A percentile compares a stretch with the other conserved stretches of the same genome.
These are phyloP conservation scores for Exocentrus adspersus DNA, from an alignment of 2,888 invertebrate genomes.

Conservation along the genomic window DNA sequence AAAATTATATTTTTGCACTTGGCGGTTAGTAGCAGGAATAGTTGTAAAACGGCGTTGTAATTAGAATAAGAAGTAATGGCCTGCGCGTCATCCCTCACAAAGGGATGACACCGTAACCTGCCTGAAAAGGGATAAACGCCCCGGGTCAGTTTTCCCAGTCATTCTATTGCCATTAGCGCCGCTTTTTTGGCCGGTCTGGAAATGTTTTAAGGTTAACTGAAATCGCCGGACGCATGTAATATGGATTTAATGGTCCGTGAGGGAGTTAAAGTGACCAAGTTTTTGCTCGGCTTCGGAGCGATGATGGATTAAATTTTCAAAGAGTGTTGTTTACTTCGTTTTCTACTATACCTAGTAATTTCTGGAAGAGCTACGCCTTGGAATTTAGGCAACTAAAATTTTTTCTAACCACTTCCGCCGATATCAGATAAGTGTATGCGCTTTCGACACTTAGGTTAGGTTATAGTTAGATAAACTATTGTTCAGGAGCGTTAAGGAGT, in stretches of 20 bases:
- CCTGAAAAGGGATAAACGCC: slow-evolving; percentile 4
- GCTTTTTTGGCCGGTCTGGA: neutral
- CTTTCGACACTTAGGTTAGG: no score
- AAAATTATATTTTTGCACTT: slow-evolving; percentile 21
- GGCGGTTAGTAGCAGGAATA: slow-evolving; percentile 10
- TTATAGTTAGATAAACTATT: no score
- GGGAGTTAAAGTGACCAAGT: neutral
- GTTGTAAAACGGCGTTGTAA: slow-evolving; percentile 12
- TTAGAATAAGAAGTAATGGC: slow-evolving; percentile 17
- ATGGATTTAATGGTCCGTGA: slow-evolving; percentile 8
- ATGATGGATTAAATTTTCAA: neutral
- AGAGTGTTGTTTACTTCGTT: no score
- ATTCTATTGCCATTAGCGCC: slow-evolving; percentile 7
- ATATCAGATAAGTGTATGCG: no score
- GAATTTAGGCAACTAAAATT: no score
- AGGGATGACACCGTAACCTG: slow-evolving; percentile 14
- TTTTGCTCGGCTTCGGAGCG: neutral
- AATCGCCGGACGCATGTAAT: slow-evolving; percentile 7
- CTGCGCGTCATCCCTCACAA: neutral
- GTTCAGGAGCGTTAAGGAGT: no score
- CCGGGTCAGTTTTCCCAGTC: neutral
- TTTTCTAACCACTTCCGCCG: no score
- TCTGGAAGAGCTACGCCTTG: no score
- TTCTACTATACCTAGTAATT: no score
- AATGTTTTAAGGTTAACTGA: slow-evolving; percentile 3